Base-by-base conservation (phyloP, 2,797 vertebrate species). In the Melanotaenia maccullochi region DNA sequence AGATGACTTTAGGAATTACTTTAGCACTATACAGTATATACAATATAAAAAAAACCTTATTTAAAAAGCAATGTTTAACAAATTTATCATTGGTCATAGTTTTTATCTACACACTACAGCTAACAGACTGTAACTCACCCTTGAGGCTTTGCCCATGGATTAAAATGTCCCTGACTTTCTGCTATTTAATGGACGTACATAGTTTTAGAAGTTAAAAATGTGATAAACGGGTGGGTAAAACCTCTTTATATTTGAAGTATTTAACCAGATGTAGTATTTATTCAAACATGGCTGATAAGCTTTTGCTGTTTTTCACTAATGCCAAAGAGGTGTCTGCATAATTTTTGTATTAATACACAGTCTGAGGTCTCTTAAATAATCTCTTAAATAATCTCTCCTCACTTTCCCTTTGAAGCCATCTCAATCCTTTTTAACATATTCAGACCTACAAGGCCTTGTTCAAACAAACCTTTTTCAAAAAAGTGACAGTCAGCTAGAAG, bases 361-460 rank as follows among this genome's bases (percentile, higher is more conserved):
- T 52, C 9, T 25, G 58, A 55, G 65, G 13, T 42, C 38, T 44
- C 33, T 5, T 40, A 13, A 28, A 47, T 52, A 16, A 12, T 42
- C 38, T 44, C 33, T 5, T 40, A 13, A 28, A 47, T 52, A 16
- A 12, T 49, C 28, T 13, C 5, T 9, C 3, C 24, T 68, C 56
- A 63, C 44, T 36, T 42, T 55, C 5, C 33, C 24, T 51, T 3
- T 3, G 32, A 33, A 42, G 5, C 20, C 25, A 18, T 22, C 68
- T 32, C 18, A 49, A 82, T 32, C 44, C 20, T 47, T 44, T 5
- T 56, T 30, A 44, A 62, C 13, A 38, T 24, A 30, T 42, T 61
- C 59, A 61, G 59, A 61, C 59, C 22, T 9, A 30, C 22, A n/a
- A n/a, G 20, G 20, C 42, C 42, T n/a, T 47, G 18, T 12, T 51